Base-by-base conservation (phyloP, 2,888 invertebrate genomes). In the Drosophila greeni region DNA sequence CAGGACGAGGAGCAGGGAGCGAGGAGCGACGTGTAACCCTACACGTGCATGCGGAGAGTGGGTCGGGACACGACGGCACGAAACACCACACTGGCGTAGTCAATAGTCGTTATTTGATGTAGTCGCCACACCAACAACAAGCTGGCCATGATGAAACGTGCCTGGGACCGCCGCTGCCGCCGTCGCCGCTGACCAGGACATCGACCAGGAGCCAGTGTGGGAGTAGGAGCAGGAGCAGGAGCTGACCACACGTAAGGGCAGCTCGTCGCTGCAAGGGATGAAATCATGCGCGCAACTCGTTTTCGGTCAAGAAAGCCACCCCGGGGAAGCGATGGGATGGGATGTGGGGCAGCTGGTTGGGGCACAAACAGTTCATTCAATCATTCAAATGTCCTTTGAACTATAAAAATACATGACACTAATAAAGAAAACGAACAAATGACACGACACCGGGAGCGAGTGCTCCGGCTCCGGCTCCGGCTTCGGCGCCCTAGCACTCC, bases 361-460 rank as follows among this genome's bases (percentile, higher is more conserved):
- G 49, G 52, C 61, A 61, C 61, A 70, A 69, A 68, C 70, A 84
- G 81, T 76, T 86, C 86, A 86, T 86, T 86, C 86, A 86, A 87
- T 86, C 87, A 86, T 87, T 86, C 87, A 87, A 86, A 87, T 86
- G 87, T 86, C 86, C 86, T 86, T 86, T 86, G 86, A 87, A 86
- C 86, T 86, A 86, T 87, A 86, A 87, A 86, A 86, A 86, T 86
- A 87, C 86, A 86, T 87, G 87, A 86, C 86, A 86, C 87, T 86
- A 86, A 86, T 87, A 86, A 86, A 87, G 85, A 86, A 83, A 82
- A 83, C 84, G 78, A 84, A 79, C 85, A 82, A 82, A 82, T 82
- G 81, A 82, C 85, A 84, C 85, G 81, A 82, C 74, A 84, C 79
- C 72, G 36, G 39, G 40, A 52, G 24, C 45, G 62, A 39, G 37